Percentiles rank a stretch among this genome's conserved stretches.
These are phyloP conservation scores for Brachirus orientalis DNA, from an alignment of 2,113 vertebrate genomes.

Conservation along the genomic window DNA sequence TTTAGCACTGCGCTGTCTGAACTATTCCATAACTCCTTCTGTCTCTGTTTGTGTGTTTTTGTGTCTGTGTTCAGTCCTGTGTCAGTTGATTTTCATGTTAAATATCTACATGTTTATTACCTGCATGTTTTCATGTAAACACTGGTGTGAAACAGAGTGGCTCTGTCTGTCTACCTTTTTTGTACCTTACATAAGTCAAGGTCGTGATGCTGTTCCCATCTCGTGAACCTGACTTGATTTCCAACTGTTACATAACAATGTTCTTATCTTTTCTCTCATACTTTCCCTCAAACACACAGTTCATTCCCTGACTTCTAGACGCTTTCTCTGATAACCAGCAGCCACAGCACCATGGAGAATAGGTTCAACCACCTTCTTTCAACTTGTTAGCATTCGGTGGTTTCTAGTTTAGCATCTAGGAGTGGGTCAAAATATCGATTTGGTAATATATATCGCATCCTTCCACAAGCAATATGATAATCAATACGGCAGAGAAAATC, in stretches of 20 bases:
- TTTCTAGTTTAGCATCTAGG: too few relatives aligned
- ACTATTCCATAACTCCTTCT: constrained; percentile 49
- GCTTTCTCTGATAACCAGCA: not conserved
- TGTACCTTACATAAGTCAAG: not conserved
- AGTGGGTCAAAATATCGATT: too few relatives aligned
- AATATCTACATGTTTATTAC: constrained; percentile 8
- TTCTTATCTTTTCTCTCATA: constrained; percentile 19
- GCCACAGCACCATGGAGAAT: not conserved
- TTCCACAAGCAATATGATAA: too few relatives aligned
- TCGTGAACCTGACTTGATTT: constrained; percentile 16
- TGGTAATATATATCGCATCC: too few relatives aligned
- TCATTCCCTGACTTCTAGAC: constrained; percentile 21
- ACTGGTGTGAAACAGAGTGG: not conserved
- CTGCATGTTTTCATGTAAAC: constrained; percentile 22
- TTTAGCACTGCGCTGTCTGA: constrained; percentile 42
- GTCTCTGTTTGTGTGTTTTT: not conserved
- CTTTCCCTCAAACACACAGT: too few relatives aligned
- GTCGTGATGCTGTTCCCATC: not conserved
- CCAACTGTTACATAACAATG: constrained; percentile 32
- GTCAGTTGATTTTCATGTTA: constrained; percentile 4
- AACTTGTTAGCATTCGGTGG: too few relatives aligned
- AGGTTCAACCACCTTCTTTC: too few relatives aligned
- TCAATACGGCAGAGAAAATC: too few relatives aligned
- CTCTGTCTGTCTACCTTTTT: not conserved
- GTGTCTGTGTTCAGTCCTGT: not conserved